A percentile compares a stretch with the other conserved stretches of the same genome.
These are phyloP conservation scores for Pluvialis apricaria DNA, from an alignment of 2,113 vertebrate genomes.

Conservation along the genomic window DNA sequence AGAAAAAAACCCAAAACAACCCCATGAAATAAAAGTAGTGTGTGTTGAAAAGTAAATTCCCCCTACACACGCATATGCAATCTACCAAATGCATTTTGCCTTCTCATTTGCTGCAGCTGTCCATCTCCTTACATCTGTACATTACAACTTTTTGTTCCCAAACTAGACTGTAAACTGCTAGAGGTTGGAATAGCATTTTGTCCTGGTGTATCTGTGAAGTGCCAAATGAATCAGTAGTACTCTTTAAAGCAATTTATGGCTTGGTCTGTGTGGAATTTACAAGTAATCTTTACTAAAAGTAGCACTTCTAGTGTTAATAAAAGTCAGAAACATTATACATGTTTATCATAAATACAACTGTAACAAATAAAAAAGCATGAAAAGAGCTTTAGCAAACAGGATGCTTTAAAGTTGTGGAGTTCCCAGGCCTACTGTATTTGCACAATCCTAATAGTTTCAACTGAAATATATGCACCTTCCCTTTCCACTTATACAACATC, in stretches of 20 bases:
- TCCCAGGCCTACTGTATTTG: not conserved
- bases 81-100: not conserved
- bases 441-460: not conserved
- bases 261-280: not conserved
- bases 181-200: not conserved
- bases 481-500: not conserved
- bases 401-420: not conserved
- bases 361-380: not conserved
- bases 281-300: not conserved
- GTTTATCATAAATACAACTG: not conserved
- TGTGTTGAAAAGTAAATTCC: not conserved
- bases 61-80: accelerated
- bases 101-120: not conserved
- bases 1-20: not conserved
- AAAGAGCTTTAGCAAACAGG: not conserved
- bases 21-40: not conserved
- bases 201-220: not conserved
- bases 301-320: not conserved
- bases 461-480: not conserved
- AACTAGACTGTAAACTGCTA: not conserved
- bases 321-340: not conserved
- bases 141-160: not conserved
- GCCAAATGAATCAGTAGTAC: not conserved
- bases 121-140: not conserved
- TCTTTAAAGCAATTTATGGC: not conserved